These are phyloP conservation scores for Paedocypris sp. DNA, from an alignment of 2,113 vertebrate genomes.

Conservation along the genomic window DNA sequence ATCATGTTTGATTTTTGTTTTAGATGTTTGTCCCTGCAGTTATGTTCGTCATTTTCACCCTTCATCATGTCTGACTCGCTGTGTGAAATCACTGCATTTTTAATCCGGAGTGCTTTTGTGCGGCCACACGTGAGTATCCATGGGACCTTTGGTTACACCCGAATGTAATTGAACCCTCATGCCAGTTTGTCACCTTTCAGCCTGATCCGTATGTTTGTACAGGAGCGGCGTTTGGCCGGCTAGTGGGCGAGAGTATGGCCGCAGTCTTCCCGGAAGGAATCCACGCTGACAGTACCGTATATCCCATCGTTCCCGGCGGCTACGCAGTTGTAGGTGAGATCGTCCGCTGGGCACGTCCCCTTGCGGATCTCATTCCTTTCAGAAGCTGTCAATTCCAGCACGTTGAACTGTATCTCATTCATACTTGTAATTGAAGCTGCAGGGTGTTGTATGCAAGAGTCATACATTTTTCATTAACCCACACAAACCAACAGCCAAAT, in stretches of 20 bases:
- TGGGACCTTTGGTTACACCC: background rate
- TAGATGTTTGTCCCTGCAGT: constrained; percentile 16
- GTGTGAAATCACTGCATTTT: constrained; percentile 15
- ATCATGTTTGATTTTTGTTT: constrained; percentile 15
- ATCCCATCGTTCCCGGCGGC: constrained; percentile 91
- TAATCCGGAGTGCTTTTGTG: constrained; percentile 6
- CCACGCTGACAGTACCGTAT: constrained; percentile 77
- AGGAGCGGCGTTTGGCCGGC: constrained; percentile 91
- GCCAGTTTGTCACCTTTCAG: background rate
- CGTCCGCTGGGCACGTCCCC: background rate
- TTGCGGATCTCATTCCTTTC: background rate
- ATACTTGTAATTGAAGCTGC: constrained; percentile 26
- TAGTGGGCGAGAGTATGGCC: constrained; percentile 95
- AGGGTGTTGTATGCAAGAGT: constrained; percentile 24
- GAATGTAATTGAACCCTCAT: background rate
- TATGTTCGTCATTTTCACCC: constrained; percentile 25
- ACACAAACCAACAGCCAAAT: constrained; percentile 22
- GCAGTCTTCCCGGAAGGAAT: constrained; percentile 93
- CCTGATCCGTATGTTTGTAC: constrained; percentile 22
- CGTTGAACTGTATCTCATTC: constrained; percentile 20
- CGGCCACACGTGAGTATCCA: constrained; percentile 23
- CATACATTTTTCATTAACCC: constrained; percentile 30
- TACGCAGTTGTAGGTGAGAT: constrained; percentile 93
- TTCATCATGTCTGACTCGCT: constrained; percentile 31
- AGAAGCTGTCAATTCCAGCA: constrained; percentile 17